These are phyloP conservation scores for Rhynchopsitta pachyrhyncha DNA, from an alignment of 2,113 vertebrate genomes.

Conservation along the genomic window DNA sequence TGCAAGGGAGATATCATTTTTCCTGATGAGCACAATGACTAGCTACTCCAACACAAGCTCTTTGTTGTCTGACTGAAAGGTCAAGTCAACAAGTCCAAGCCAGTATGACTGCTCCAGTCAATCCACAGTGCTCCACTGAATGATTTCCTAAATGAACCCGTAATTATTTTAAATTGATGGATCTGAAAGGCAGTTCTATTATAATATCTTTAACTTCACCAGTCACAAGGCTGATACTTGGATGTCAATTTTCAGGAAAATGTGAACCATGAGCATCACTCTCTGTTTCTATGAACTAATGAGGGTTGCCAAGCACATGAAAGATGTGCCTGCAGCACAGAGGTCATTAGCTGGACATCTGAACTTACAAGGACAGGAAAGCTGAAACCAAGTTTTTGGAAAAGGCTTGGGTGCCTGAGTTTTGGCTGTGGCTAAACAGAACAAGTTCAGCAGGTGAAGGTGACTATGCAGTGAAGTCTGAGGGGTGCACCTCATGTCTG, in stretches of 20 bases:
- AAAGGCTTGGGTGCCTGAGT: background rate
- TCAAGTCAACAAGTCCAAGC: slow-evolving; percentile 20
- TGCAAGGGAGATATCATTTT: background rate
- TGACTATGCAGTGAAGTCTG: background rate
- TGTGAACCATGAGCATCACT: background rate
- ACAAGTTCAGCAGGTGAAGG: background rate
- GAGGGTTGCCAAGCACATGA: background rate
- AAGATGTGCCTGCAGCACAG: background rate
- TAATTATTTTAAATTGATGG: slow-evolving; percentile 5
- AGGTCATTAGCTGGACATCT: background rate
- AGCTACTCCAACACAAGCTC: background rate
- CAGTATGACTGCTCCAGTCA: background rate
- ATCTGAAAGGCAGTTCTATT: background rate
- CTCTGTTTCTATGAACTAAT: background rate
- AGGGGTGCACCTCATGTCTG: background rate
- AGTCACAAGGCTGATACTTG: background rate
- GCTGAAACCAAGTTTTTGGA: background rate
- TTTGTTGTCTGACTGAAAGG: slow-evolving; percentile 13
- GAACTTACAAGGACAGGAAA: background rate
- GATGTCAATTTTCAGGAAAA: background rate
- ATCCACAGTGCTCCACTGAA: background rate
- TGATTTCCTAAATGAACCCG: background rate
- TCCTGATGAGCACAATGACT: background rate
- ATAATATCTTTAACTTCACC: background rate
- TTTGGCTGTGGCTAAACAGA: background rate